Base-by-base conservation (phyloP, 2,888 invertebrate genomes). In the Drosophila diplacantha region DNA sequence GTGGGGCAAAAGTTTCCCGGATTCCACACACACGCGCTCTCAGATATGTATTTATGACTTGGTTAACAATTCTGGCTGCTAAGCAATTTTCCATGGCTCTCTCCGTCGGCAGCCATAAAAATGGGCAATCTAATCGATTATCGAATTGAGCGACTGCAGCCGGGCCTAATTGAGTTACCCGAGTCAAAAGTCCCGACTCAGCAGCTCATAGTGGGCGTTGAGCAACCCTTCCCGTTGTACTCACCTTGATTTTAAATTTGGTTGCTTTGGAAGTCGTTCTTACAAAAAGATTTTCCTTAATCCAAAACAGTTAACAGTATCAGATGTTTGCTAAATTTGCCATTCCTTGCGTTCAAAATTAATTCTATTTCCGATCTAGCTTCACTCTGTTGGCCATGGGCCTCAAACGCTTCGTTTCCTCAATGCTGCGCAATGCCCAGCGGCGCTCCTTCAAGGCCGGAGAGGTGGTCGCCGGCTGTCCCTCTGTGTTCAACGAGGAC, bases 31-130 rank as follows among this genome's bases (percentile, higher is more conserved):
- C 49, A 26, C 12, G 1, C 44, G 4, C 51, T 9, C 7, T 12
- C 20, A 46, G 8, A 59, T 62, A 65, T 71, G 73, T 78, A 78
- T 78, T 83, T 78, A 78, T 78, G 81, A 78, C 78, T 78, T 83
- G 55, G 83, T 69, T 73, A 75, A 78, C 75, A 78, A 75, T 78
- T 73, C 64, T 81, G 79, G 79, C 78, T 38, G 60, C 73, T 83
- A 75, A 78, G 78, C 78, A 83, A 83, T 78, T 78, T 83, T 71
- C 66, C 65, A 72, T 69, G 65, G 59, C 63, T 63, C 61, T 70
- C 62, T 67, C 63, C 53, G 54, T 63, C 53, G 56, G 50, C 57
- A 46, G 55, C 71, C 79, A 73, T 81, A 78, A 78, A 83, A 81
- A 81, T 75, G 62, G 59, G 49, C 62, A 69, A 49, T 64, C 79